phyloP scores from a whole-genome alignment of 2,797 vertebrate genomes.

The Acanthurus leucopareius region DNA sequence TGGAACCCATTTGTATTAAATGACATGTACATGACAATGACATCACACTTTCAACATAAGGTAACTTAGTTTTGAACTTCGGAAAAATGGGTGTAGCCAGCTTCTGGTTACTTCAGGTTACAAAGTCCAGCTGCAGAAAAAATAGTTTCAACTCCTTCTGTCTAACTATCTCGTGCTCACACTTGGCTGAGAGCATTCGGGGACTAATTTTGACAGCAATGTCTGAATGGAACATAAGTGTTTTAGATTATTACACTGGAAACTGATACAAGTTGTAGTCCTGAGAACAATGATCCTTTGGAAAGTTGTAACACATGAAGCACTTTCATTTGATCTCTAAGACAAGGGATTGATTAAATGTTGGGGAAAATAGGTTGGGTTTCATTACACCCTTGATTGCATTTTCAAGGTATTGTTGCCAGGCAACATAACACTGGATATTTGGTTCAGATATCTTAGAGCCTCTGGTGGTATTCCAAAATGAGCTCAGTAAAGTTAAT shows the following conservation, averaged over 20 bases:
- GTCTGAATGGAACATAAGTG: background rate
- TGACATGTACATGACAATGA: background rate
- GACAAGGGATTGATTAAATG: constrained; percentile 65
- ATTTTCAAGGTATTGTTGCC: constrained; percentile 69
- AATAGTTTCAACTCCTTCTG: background rate
- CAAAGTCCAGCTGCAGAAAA: background rate
- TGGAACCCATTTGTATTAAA: background rate
- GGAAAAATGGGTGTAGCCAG: no score
- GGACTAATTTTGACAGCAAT: background rate
- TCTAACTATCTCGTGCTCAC: background rate
- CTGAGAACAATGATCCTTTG: background rate
- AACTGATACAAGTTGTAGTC: background rate
- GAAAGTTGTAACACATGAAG: constrained; percentile 13
- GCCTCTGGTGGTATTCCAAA: constrained; percentile 64
- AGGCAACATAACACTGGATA: constrained; percentile 71
- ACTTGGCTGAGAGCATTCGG: background rate
- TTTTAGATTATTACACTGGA: background rate
- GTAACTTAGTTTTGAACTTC: no score
- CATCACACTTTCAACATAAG: no score
- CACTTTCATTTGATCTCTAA: constrained; percentile 17
- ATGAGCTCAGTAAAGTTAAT: constrained; percentile 66
- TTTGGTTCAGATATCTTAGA: constrained; percentile 66
- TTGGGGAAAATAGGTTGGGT: constrained; percentile 51
- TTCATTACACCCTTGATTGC: constrained; percentile 74
- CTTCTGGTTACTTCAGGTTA: no score